These are phyloP conservation scores for Scomberomorus guttatus DNA, from an alignment of 2,797 vertebrate genomes.

Conservation along the genomic window DNA sequence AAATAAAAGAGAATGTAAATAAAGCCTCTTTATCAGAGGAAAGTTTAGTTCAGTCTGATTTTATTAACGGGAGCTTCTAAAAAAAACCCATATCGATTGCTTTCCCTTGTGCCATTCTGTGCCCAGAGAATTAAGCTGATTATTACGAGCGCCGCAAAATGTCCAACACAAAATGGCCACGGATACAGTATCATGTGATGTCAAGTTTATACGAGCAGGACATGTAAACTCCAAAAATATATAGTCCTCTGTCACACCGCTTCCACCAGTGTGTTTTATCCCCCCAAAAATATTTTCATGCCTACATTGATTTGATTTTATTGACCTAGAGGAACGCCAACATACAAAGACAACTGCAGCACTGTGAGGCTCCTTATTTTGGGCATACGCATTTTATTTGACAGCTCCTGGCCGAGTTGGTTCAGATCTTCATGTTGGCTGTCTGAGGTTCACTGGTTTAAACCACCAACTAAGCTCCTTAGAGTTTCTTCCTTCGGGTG, in stretches of 20 bases:
- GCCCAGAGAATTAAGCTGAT: constrained; percentile 35
- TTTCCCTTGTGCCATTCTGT: constrained; percentile 50
- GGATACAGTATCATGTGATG: constrained; percentile 39
- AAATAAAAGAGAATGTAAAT: constrained; percentile 58
- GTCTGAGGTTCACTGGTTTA: constrained; percentile 56
- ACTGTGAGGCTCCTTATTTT: constrained; percentile 38
- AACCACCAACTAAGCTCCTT: constrained; percentile 48
- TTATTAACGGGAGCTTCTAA: constrained; percentile 20
- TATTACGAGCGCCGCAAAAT: constrained; percentile 23
- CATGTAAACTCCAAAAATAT: constrained; percentile 65
- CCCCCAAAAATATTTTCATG: constrained; percentile 62
- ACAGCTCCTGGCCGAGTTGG: constrained; percentile 28
- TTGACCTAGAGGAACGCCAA: constrained; percentile 36
- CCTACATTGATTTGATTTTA: constrained; percentile 26
- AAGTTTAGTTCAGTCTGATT: constrained; percentile 53
- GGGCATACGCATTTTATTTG: constrained; percentile 42
- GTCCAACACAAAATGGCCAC: constrained; percentile 47
- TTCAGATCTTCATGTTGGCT: constrained; percentile 26
- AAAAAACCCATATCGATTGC: constrained; percentile 38
- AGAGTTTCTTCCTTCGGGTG: constrained; percentile 93
- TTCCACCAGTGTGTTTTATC: constrained; percentile 46
- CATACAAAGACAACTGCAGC: constrained; percentile 34
- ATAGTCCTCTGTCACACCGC: constrained; percentile 61
- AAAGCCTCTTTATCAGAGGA: constrained; percentile 68
- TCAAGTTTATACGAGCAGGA: constrained; percentile 51